phyloP scores from a whole-genome alignment of 2,888 invertebrate genomes.

The Lepidocyrtoides sp. region DNA sequence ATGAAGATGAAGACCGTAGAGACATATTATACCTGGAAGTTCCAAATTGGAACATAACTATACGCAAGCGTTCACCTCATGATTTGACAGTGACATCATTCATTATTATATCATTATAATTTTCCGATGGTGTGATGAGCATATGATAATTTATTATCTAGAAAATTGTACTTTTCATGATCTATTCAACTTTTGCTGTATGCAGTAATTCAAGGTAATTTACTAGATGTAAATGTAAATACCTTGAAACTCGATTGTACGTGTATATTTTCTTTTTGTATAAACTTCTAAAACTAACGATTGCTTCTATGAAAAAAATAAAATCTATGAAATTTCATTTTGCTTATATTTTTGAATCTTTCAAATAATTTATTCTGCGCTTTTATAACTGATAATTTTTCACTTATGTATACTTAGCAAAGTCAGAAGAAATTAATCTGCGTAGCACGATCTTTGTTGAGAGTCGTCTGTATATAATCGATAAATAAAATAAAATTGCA shows the following conservation, averaged over 20 bases:
- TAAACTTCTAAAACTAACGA: too few relatives aligned
- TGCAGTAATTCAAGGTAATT: too few relatives aligned
- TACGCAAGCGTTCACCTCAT: not conserved
- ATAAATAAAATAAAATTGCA: slow-evolving; percentile 55
- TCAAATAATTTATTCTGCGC: slow-evolving; percentile 43
- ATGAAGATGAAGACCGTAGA: slow-evolving; percentile 3
- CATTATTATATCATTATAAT: too few relatives aligned
- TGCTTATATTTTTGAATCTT: not conserved
- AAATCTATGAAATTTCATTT: not conserved
- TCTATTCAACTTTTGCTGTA: not conserved
- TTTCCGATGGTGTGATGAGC: too few relatives aligned
- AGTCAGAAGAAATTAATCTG: slow-evolving; percentile 42
- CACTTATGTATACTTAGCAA: not conserved
- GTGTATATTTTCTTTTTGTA: not conserved
- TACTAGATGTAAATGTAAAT: not conserved
- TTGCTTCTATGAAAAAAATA: not conserved
- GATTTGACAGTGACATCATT: too few relatives aligned
- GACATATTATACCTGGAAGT: too few relatives aligned
- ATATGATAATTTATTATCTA: too few relatives aligned
- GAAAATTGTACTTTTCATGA: too few relatives aligned
- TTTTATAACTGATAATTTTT: not conserved
- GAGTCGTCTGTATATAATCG: slow-evolving; percentile 38
- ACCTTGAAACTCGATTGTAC: too few relatives aligned
- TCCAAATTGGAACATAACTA: too few relatives aligned
- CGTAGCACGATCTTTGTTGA: slow-evolving; percentile 45